Evolutionary conservation across 2,888 invertebrate species (phyloP), one percentile per base, ranked within the genome.

Genomic region (Eupithecia exiguata): DNA sequence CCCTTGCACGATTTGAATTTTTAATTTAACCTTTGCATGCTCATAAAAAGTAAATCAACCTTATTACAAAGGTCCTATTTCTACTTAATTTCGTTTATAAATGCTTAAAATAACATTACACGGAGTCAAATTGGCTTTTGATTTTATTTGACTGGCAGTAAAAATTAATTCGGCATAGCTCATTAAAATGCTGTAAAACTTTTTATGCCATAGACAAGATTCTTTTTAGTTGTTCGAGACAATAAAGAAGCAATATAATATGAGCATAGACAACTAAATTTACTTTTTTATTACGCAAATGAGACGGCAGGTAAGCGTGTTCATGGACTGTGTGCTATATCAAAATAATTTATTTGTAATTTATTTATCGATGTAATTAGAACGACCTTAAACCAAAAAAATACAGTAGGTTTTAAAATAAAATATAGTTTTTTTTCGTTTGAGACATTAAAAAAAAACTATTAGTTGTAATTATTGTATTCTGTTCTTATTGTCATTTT

Each of bases 311-410:
- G 78, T 86, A 87, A 73, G 86, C 87, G 76, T 69, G 73, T 81
- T 80, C 89, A 88, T 87, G 88, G 49, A 62, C 82, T 88, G 86
- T 88, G 89, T 80, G 78, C 18, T 75, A 87, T 85, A 88, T 88
- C 80, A 80, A 86, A 85, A 85, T 85, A 80, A 81, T 81, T 74
- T 49, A 9, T n/a, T n/a, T n/a, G n/a, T n/a, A n/a, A n/a, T n/a
- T n/a, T n/a, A n/a, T n/a, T n/a, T n/a, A n/a, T n/a, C n/a, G n/a
- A n/a, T n/a, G n/a, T n/a, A n/a, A n/a, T n/a, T n/a, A n/a, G n/a
- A n/a, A n/a, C n/a, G n/a, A n/a, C n/a, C n/a, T n/a, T n/a, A n/a
- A n/a, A n/a, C n/a, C n/a, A n/a, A n/a, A n/a, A n/a, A n/a, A n/a
- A n/a, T n/a, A n/a, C n/a, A n/a, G n/a, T n/a, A n/a, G n/a, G n/a